A percentile compares a stretch with the other conserved stretches of the same genome.
These are phyloP conservation scores for Dasypolia templi DNA, from an alignment of 2,888 invertebrate species.

Conservation along the genomic window DNA sequence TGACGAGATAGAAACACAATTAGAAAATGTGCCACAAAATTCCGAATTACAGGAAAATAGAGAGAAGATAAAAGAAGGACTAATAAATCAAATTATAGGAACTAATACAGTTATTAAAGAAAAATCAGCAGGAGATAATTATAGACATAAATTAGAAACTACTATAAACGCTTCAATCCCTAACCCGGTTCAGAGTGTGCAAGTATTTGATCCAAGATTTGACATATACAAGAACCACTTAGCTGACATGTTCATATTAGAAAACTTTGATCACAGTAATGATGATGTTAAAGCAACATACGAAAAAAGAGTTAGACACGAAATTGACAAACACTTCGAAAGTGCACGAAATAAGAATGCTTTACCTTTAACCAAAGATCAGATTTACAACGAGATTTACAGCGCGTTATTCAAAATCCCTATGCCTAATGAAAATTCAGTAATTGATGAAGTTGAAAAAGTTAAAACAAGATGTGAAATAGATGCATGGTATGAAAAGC, in stretches of 20 bases:
- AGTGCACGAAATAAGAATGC: constrained; percentile 73
- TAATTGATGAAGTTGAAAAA: constrained; percentile 77
- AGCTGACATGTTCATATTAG: constrained; percentile 78
- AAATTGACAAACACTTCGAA: constrained; percentile 75
- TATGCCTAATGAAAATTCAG: constrained; percentile 73
- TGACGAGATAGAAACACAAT: constrained; percentile 74
- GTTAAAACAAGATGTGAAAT: constrained; percentile 80
- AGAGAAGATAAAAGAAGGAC: constrained; percentile 67
- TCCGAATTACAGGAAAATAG: constrained; percentile 66
- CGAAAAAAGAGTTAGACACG: constrained; percentile 71
- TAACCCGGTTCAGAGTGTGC: constrained; percentile 64
- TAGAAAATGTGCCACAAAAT: constrained; percentile 71
- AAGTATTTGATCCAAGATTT: constrained; percentile 75
- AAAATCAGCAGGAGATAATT: constrained; percentile 73
- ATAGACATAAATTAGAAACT: constrained; percentile 76
- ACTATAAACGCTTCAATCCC: constrained; percentile 77
- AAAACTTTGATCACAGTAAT: constrained; percentile 79
- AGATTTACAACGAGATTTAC: constrained; percentile 78
- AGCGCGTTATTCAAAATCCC: constrained; percentile 76
- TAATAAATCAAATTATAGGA: constrained; percentile 73
- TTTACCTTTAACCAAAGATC: constrained; percentile 72
- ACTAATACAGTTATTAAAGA: constrained; percentile 71
- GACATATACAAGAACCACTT: constrained; percentile 80
- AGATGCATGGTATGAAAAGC: constrained; percentile 76
- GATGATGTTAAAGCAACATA: constrained; percentile 75